A percentile compares a stretch with the other conserved stretches of the same genome.
Evolutionary conservation across 2,113 vertebrate species (phyloP).

Genomic region (Cairina moschata): DNA sequence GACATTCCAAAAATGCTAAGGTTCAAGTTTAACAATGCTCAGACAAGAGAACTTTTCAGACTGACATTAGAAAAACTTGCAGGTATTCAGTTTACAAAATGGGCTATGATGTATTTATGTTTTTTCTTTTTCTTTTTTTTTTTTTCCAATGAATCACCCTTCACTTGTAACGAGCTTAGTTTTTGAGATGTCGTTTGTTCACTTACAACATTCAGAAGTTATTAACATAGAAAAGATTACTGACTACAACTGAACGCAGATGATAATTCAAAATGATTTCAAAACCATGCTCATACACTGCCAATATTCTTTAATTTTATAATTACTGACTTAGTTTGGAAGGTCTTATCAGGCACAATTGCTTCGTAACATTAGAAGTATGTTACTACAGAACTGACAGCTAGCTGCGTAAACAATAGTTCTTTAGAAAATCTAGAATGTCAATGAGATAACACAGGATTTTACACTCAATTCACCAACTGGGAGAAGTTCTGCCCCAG

Average conservation of each 20-base stretch:
- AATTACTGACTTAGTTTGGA: neutral
- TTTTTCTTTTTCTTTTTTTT: neutral
- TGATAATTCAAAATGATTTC: neutral
- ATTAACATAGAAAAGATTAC: neutral
- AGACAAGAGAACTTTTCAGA: neutral
- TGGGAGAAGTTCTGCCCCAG: neutral
- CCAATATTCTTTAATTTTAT: neutral
- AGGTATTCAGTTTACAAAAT: neutral
- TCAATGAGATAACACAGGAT: neutral
- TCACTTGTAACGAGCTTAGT: neutral
- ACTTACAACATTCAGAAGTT: neutral
- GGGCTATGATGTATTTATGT: neutral
- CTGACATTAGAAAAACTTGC: neutral
- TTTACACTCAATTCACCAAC: neutral
- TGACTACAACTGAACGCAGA: neutral
- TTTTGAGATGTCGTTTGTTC: neutral
- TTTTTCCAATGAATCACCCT: neutral
- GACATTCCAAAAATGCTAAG: neutral
- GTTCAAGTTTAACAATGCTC: neutral
- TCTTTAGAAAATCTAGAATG: neutral
- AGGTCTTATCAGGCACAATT: neutral
- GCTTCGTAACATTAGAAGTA: neutral
- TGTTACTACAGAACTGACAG: neutral
- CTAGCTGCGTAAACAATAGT: neutral
- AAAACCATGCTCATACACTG: neutral